Percentiles rank a stretch among this genome's conserved stretches.
Evolutionary conservation across 2,888 invertebrate species (phyloP).

Genomic region (Xestoiulus laeticollis): DNA sequence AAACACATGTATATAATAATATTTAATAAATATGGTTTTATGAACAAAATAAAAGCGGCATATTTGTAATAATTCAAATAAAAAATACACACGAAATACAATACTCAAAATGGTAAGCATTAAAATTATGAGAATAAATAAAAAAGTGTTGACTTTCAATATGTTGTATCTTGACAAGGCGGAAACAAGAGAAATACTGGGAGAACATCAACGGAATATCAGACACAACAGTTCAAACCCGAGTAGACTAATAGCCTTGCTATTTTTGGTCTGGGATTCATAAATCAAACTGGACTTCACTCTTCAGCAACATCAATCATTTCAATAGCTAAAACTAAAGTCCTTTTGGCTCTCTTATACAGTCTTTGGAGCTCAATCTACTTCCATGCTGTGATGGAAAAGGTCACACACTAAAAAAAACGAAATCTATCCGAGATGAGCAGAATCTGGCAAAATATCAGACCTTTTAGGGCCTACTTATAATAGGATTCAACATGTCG

Average conservation of each 20-base stretch:
- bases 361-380: conserved; percentile 4
- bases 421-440: background rate
- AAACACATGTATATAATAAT: too few species aligned
- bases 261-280: background rate
- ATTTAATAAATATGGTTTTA: too few species aligned
- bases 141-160: too few species aligned
- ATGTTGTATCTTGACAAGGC: too few species aligned
- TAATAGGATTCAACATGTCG: conserved; percentile 26
- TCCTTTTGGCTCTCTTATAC: conserved; percentile 12
- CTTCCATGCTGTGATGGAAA: background rate
- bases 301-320: conserved; percentile 19
- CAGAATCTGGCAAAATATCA: conserved; percentile 6
- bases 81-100: too few species aligned
- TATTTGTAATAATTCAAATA: too few species aligned
- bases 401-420: background rate
- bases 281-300: conserved; percentile 22
- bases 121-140: too few species aligned
- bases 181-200: background rate
- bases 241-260: background rate
- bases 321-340: conserved; percentile 37
- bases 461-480: conserved; percentile 32
- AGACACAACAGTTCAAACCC: background rate
- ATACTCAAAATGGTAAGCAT: too few species aligned
- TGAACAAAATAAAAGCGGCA: too few species aligned
- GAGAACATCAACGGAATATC: background rate